Conservation (phyloP, 1,140 invertebrate species). For the Psilanteris sp. region DNA sequence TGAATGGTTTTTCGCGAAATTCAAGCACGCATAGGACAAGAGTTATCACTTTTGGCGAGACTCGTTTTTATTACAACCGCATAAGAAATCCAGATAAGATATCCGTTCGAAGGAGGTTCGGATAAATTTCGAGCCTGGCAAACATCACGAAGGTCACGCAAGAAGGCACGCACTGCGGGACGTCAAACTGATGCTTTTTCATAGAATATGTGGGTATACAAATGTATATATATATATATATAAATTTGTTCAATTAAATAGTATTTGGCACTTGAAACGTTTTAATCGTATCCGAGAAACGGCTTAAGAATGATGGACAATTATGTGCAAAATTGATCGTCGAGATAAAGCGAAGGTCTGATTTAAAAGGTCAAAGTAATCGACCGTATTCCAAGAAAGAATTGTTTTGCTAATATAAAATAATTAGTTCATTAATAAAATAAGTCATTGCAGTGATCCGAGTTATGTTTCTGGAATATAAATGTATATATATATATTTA, state of each 20-base stretch:
- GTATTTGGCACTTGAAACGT: slow-evolving; percentile 23
- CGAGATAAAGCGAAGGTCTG: slow-evolving; percentile 13
- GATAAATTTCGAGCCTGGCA: slow-evolving; percentile 51
- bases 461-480: no score
- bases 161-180: slow-evolving; percentile 39
- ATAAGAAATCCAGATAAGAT: slow-evolving; percentile 56
- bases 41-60: slow-evolving; percentile 57
- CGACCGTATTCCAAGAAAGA: no score
- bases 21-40: slow-evolving; percentile 52
- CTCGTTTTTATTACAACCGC: slow-evolving; percentile 50
- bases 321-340: slow-evolving; percentile 4
- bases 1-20: slow-evolving; percentile 50
- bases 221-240: neutral
- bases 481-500: no score
- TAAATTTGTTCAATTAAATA: slow-evolving; percentile 29
- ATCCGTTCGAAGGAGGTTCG: slow-evolving; percentile 40
- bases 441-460: no score
- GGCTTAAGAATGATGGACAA: slow-evolving; percentile 13
- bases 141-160: slow-evolving; percentile 55
- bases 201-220: slow-evolving; percentile 7
- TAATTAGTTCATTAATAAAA: no score
- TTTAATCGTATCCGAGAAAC: slow-evolving; percentile 26
- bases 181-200: slow-evolving; percentile 40
- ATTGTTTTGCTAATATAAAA: no score
- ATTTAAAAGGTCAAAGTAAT: slow-evolving; percentile 19